Evolutionary conservation across 2,797 vertebrate genomes (phyloP).

Genomic region (Fundulus diaphanus): DNA sequence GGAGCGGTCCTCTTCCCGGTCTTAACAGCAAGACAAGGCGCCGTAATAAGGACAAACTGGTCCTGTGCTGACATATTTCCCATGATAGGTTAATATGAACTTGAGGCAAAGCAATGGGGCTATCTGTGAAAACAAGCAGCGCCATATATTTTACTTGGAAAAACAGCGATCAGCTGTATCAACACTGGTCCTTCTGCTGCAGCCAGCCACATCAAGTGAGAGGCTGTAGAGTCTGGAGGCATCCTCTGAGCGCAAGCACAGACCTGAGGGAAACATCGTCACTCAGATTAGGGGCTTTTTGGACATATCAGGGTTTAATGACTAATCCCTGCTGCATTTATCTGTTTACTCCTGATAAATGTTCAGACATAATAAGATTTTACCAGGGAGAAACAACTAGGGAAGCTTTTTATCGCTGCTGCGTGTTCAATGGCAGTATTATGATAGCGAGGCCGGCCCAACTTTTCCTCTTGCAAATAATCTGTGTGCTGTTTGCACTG

Average conservation of each 20-base stretch:
- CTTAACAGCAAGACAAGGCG: constrained; percentile 33
- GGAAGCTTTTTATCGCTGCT: constrained; percentile 42
- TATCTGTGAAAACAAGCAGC: constrained; percentile 87
- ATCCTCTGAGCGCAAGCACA: constrained; percentile 48
- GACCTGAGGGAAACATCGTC: constrained; percentile 46
- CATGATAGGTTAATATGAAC: constrained; percentile 85
- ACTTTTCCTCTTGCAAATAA: constrained; percentile 69
- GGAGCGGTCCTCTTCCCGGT: constrained; percentile 21
- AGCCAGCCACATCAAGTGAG: constrained; percentile 76
- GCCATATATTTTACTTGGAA: constrained; percentile 84
- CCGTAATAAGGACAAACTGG: constrained; percentile 62
- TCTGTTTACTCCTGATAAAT: constrained; percentile 11
- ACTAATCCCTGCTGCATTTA: constrained; percentile 25
- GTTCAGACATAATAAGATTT: constrained; percentile 36
- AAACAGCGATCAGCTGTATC: constrained; percentile 92
- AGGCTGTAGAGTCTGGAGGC: constrained; percentile 68
- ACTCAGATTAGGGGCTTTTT: constrained; percentile 34
- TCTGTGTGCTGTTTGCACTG: constrained; percentile 76
- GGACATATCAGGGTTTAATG: constrained; percentile 32
- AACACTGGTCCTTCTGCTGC: constrained; percentile 86
- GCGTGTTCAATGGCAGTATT: constrained; percentile 61
- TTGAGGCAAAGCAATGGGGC: constrained; percentile 83
- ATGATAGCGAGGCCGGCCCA: constrained; percentile 58
- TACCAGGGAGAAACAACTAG: constrained; percentile 41
- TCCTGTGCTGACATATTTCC: constrained; percentile 78